These are phyloP conservation scores for Ceratitis capitata DNA, from an alignment of 1,140 invertebrate genomes.

Conservation along the genomic window DNA sequence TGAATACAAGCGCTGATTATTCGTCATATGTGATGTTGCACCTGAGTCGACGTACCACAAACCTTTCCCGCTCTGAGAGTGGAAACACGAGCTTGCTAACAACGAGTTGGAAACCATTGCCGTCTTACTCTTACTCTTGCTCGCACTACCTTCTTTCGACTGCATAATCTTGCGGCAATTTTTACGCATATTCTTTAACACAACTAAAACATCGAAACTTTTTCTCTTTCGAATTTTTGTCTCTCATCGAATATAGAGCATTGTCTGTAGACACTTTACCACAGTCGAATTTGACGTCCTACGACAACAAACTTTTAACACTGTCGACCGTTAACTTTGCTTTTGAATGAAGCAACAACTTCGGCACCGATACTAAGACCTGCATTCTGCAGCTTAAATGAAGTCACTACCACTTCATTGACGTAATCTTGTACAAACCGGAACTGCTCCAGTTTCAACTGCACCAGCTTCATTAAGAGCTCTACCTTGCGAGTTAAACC, in stretches of 20 bases:
- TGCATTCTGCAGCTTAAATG: neutral
- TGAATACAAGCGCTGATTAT: neutral
- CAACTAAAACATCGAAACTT: neutral
- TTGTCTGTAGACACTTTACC: neutral
- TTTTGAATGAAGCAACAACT: slow-evolving; percentile 49
- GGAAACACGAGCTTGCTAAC: too few relatives aligned
- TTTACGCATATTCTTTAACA: neutral
- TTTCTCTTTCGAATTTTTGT: neutral
- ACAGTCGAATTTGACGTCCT: neutral
- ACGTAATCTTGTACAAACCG: slow-evolving; percentile 26
- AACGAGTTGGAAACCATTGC: too few relatives aligned
- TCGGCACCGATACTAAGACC: slow-evolving; percentile 42
- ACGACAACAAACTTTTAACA: neutral
- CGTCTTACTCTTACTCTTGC: too few relatives aligned
- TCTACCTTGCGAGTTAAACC: neutral
- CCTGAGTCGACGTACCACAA: neutral
- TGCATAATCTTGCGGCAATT: too few relatives aligned
- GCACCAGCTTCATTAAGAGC: neutral
- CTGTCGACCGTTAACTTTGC: too few relatives aligned
- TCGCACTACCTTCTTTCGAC: too few relatives aligned
- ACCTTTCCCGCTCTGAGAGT: neutral
- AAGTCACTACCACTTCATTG: neutral
- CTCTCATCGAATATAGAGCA: neutral
- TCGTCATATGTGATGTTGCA: neutral
- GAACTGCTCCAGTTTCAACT: neutral